phyloP scores from a whole-genome alignment of 1,140 invertebrate species.

The Eumeta japonica region DNA sequence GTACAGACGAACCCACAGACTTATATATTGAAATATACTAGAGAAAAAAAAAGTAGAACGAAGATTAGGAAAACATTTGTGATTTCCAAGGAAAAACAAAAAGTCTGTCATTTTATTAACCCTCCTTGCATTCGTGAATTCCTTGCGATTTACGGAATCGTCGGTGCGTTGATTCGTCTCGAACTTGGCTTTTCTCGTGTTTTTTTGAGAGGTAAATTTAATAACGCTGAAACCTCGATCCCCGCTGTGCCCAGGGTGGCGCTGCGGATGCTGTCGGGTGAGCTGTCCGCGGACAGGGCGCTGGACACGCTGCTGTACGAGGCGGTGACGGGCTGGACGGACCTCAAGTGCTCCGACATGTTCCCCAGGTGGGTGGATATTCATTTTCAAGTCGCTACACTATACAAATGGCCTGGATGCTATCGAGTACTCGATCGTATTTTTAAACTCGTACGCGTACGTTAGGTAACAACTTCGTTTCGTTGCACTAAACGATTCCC shows the following conservation, averaged over 20 bases:
- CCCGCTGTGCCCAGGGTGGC: conserved; percentile 37
- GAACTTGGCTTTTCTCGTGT: neutral
- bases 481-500: too few species aligned
- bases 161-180: too few species aligned
- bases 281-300: conserved; percentile 50
- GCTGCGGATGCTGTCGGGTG: conserved; percentile 52
- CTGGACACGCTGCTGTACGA: conserved; percentile 54
- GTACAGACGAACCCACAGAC: neutral
- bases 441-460: neutral
- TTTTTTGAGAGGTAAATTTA: neutral
- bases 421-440: too few species aligned
- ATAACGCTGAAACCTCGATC: neutral
- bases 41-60: neutral
- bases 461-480: neutral
- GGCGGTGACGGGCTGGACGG: conserved; percentile 41
- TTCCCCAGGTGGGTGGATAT: conserved; percentile 49
- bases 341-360: conserved; percentile 48
- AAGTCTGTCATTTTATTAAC: too few species aligned
- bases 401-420: too few species aligned
- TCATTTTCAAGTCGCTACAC: conserved; percentile 1
- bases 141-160: too few species aligned
- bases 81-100: neutral
- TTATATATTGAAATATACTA: neutral
- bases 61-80: neutral
- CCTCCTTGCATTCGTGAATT: too few species aligned